Evolutionary conservation across 1,140 invertebrate species (phyloP).

Genomic region (Cyclargus thomasi): DNA sequence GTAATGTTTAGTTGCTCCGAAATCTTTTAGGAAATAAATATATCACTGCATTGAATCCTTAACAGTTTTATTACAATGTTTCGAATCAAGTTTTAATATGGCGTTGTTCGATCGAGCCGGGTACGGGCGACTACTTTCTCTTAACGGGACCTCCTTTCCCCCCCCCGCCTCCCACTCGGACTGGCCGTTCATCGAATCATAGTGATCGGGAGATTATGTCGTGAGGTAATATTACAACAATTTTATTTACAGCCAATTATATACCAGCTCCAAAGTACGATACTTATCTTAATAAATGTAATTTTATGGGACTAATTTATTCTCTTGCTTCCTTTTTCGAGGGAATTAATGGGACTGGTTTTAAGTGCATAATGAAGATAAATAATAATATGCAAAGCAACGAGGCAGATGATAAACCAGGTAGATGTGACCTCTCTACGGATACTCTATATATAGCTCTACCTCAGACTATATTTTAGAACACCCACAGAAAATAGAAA

Average conservation of each 20-base stretch:
- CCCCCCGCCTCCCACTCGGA: constrained; percentile 30
- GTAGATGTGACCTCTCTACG: not conserved
- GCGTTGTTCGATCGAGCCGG: constrained; percentile 41
- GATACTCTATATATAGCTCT: not conserved
- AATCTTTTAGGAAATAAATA: not conserved
- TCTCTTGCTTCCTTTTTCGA: not conserved
- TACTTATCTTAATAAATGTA: constrained; percentile 12
- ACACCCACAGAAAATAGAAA: not conserved
- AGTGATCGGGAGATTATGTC: constrained; percentile 49
- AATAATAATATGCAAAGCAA: not conserved
- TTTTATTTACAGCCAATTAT: constrained; percentile 12
- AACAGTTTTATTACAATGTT: constrained; percentile 14
- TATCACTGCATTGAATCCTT: constrained; percentile 2
- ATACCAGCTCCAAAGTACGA: not conserved
- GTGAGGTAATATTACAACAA: constrained; percentile 40
- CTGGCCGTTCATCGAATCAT: constrained; percentile 54
- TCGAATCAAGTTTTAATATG: constrained; percentile 39
- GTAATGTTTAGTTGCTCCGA: not conserved
- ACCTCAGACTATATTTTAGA: not conserved
- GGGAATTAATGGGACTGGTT: constrained; percentile 9
- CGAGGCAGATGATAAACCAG: not conserved
- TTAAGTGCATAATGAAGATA: not conserved
- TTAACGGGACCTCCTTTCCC: constrained; percentile 55
- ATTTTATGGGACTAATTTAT: constrained; percentile 11
- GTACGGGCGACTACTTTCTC: constrained; percentile 71